Evolutionary conservation across 92 coral and sea anemone genomes (phyloP).

Genomic region (Heteractis magnifica): DNA sequence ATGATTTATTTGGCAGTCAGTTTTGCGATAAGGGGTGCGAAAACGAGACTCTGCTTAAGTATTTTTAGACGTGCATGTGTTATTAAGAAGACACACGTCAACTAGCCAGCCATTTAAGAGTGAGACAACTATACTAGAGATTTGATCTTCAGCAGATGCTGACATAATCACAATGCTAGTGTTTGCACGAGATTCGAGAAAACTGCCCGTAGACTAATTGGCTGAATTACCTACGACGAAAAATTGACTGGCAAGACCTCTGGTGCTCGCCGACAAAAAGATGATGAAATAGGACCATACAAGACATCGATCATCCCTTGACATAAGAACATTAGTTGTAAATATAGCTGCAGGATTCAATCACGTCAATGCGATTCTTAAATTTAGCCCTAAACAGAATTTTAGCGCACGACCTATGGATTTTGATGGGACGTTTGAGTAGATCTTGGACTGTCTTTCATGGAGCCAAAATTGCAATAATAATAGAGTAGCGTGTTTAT

Average conservation of each 20-base stretch:
- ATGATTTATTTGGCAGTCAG: too few species aligned
- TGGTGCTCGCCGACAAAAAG: background rate
- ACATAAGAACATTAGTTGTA: background rate
- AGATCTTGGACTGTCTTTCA: background rate
- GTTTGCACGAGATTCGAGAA: background rate
- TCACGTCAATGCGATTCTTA: background rate
- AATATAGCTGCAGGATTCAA: background rate
- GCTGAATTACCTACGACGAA: constrained; percentile 3
- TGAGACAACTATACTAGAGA: background rate
- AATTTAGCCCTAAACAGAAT: too few species aligned
- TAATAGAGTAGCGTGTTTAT: background rate
- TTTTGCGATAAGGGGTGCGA: too few species aligned
- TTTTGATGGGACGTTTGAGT: background rate
- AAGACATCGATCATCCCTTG: background rate
- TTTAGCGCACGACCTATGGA: background rate
- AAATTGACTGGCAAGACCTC: background rate
- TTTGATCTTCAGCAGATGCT: background rate
- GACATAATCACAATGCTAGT: too few species aligned
- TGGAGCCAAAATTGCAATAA: background rate
- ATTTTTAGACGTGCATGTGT: too few species aligned
- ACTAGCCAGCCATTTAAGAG: background rate
- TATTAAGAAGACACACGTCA: too few species aligned
- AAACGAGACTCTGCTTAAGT: too few species aligned
- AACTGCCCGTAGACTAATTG: constrained; percentile 3
- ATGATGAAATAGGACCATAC: background rate